Evolutionary conservation across 2,888 invertebrate genomes (phyloP), one percentile per base, ranked within the genome.

Genomic region (Platycnemis pennipes): DNA sequence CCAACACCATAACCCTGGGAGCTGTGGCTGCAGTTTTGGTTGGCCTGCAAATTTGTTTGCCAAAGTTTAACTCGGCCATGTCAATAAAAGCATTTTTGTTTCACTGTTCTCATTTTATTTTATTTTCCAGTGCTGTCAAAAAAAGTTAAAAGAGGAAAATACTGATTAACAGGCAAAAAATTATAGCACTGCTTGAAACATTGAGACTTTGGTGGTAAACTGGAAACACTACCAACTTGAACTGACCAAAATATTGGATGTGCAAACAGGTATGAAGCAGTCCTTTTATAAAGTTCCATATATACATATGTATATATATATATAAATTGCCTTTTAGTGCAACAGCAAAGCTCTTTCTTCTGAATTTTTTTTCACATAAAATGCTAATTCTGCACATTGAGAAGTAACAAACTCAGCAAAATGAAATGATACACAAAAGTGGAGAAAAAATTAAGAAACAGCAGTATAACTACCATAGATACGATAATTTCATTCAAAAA

Each of bases 21-120:
- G 94, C 89, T 94, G 69, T 88, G 89, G 94, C 94, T 94, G 94
- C 94, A 94, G 94, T 94, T 94, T 94, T 94, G 94, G 94, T 94
- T 94, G 94, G 94, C 94, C 94, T 94, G 94, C 91, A 94, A 94
- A 94, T 94, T 94, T 94, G 53, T 87, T 88, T 94, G 94, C 94
- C 94, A 94, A 88, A 91, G 86, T 94, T 88, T 94, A 88, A 94
- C 86, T 94, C 91, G 56, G 91, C 63, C 63, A 91, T 69, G 63
- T 91, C 91, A 91, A 63, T 45, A 89, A 11, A 69, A 91, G 91
- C 91, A 91, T 56, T 89, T 89, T 42, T 89, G 89, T 89, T 89
- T 53, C 56, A 53, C 89, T 89, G 42, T 53, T 89, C 37, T 89
- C 42, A 56, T 89, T 89, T 56, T 56, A 31, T 11, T 42, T 87